phyloP scores from a whole-genome alignment of 2,113 vertebrate species.

The Dryoscopus gambensis region DNA sequence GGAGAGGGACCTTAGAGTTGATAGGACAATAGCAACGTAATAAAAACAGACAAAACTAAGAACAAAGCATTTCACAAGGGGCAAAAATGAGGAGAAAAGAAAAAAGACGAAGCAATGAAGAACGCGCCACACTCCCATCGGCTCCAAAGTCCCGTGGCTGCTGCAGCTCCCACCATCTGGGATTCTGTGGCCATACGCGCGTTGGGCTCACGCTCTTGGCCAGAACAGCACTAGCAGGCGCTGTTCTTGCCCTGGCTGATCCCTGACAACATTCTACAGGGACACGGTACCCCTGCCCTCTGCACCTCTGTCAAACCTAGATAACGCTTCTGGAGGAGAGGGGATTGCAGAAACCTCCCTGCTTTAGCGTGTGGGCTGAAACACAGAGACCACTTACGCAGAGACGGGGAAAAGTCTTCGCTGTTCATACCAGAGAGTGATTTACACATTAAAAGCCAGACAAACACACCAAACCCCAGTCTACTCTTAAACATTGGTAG shows the following conservation, averaged over 20 bases:
- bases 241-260: background rate
- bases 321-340: background rate
- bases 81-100: background rate
- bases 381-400: rapidly evolving
- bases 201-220: rapidly evolving
- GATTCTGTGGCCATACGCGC: rapidly evolving
- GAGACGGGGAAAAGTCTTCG: background rate
- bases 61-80: background rate
- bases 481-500: background rate
- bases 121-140: background rate
- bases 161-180: background rate
- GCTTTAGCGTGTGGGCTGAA: background rate
- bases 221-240: background rate
- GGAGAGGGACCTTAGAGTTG: background rate
- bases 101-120: background rate
- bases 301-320: background rate
- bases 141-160: background rate
- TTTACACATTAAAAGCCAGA: background rate
- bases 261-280: too few relatives aligned
- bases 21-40: background rate
- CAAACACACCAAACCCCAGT: background rate
- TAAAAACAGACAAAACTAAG: background rate
- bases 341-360: background rate
- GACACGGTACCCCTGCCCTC: background rate
- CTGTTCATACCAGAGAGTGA: background rate